These are phyloP conservation scores for Perognathus longimembris DNA, from an alignment of 2,113 vertebrate species.

Conservation along the genomic window DNA sequence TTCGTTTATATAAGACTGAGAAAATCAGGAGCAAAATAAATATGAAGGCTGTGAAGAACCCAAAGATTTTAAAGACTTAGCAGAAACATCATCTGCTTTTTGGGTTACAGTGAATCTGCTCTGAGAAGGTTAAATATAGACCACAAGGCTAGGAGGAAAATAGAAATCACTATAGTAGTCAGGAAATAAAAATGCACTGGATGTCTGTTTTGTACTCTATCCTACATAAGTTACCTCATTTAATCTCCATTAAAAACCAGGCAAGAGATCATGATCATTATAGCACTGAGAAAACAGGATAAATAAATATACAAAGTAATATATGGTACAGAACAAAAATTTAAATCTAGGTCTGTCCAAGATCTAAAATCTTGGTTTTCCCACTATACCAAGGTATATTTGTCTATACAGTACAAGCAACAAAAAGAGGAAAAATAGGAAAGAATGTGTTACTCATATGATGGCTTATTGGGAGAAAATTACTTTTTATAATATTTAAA, in stretches of 20 bases:
- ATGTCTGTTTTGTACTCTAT: background rate
- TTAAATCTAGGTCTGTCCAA: constrained; percentile 15
- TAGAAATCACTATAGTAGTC: constrained; percentile 11
- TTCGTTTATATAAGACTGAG: constrained; percentile 15
- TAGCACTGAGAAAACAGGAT: background rate
- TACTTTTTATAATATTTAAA: constrained; percentile 17
- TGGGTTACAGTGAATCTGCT: background rate
- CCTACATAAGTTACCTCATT: constrained; percentile 20
- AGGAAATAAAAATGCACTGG: constrained; percentile 24
- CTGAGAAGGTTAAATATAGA: constrained; percentile 14
- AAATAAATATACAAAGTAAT: constrained; percentile 23
- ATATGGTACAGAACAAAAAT: background rate
- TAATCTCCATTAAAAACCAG: background rate
- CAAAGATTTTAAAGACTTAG: background rate
- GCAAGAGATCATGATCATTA: background rate
- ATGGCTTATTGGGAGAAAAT: background rate
- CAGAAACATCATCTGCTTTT: background rate
- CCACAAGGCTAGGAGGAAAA: constrained; percentile 2
- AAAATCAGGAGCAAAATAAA: constrained; percentile 37
- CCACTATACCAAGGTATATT: background rate
- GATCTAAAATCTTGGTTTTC: background rate
- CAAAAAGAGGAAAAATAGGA: background rate
- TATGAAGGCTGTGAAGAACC: background rate
- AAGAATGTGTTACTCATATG: background rate
- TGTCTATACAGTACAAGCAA: background rate